These are phyloP conservation scores for Eriosoma lanigerum DNA, from an alignment of 1,140 invertebrate species.

Conservation along the genomic window DNA sequence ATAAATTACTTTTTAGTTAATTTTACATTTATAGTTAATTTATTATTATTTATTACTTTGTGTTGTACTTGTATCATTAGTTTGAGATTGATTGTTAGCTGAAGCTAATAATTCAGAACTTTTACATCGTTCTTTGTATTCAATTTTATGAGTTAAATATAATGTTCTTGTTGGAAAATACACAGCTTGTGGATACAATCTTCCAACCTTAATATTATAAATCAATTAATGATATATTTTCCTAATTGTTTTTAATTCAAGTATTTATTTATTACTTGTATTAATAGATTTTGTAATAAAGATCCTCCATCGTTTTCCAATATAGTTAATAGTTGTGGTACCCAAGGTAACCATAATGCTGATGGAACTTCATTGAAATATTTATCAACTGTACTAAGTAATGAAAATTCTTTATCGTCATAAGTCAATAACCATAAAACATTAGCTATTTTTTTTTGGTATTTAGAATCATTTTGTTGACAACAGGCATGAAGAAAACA, in stretches of 20 bases:
- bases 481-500: slow-evolving; percentile 94
- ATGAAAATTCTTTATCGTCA: slow-evolving; percentile 80
- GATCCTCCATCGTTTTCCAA: slow-evolving; percentile 88
- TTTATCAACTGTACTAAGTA: slow-evolving; percentile 88
- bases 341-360: slow-evolving; percentile 95
- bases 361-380: slow-evolving; percentile 92
- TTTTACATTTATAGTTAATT: neutral
- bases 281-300: slow-evolving; percentile 85
- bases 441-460: slow-evolving; percentile 93
- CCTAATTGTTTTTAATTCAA: neutral
- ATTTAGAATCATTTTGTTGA: slow-evolving; percentile 93
- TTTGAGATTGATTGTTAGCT: slow-evolving; percentile 49
- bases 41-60: slow-evolving; percentile 16
- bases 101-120: slow-evolving; percentile 63
- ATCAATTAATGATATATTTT: neutral
- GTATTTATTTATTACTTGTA: slow-evolving; percentile 64
- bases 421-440: slow-evolving; percentile 91
- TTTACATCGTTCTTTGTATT: slow-evolving; percentile 85
- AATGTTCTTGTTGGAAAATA: slow-evolving; percentile 94
- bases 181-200: slow-evolving; percentile 94
- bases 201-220: slow-evolving; percentile 69
- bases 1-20: neutral
- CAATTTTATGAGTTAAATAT: slow-evolving; percentile 92
- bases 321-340: slow-evolving; percentile 91
- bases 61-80: slow-evolving; percentile 20